Evolutionary conservation across 2,888 invertebrate genomes (phyloP).

Genomic region (Mesopsocus fuscifrons): DNA sequence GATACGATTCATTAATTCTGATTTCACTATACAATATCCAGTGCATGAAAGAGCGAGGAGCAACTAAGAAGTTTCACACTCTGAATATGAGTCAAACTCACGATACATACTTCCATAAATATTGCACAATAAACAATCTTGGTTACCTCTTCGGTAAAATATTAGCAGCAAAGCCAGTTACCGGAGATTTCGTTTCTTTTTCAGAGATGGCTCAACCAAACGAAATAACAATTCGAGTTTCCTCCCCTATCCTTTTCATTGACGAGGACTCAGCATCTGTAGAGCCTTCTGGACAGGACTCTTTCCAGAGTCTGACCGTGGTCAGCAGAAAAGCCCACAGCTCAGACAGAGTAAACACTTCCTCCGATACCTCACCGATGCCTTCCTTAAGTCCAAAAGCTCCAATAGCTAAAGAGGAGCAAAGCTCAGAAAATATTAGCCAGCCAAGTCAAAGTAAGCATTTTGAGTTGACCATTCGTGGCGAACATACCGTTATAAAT

Average conservation of each 20-base stretch:
- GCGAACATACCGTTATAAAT: not conserved
- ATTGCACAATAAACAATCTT: too few species aligned
- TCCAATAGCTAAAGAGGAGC: not conserved
- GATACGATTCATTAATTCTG: too few species aligned
- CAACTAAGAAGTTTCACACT: too few species aligned
- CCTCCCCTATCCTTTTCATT: slow-evolving; percentile 3
- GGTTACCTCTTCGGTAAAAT: too few species aligned
- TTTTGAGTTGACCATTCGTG: not conserved
- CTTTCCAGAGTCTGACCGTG: not conserved
- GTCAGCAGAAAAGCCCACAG: not conserved
- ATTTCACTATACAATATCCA: too few species aligned
- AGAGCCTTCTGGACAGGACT: not conserved
- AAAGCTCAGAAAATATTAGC: not conserved
- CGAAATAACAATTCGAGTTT: slow-evolving; percentile 1
- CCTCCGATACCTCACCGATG: not conserved
- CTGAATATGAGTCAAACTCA: too few species aligned
- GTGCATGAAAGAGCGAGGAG: too few species aligned
- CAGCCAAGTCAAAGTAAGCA: not conserved
- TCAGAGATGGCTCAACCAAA: slow-evolving; percentile 6
- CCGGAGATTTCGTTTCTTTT: too few species aligned
- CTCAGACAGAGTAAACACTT: not conserved
- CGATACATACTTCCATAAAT: too few species aligned
- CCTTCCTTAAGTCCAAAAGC: not conserved
- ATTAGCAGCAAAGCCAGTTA: too few species aligned
- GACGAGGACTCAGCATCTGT: not conserved